phyloP scores from a whole-genome alignment of 2,797 vertebrate species.

The Lerista edwardsae region DNA sequence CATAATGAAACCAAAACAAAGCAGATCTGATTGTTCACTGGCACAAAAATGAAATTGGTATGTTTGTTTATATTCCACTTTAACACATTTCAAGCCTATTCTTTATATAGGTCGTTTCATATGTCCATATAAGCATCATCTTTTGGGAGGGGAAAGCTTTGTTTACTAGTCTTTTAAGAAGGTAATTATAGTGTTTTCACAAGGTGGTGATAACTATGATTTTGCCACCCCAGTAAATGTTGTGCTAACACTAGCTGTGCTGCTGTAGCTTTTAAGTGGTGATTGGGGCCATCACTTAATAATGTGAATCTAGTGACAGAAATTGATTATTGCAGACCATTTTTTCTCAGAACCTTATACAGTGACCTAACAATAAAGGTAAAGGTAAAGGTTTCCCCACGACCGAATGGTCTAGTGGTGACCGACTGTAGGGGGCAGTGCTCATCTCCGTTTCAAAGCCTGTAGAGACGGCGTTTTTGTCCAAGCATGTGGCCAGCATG shows the following conservation, averaged over 20 bases:
- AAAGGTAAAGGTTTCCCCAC: too few relatives aligned
- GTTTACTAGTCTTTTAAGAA: neutral
- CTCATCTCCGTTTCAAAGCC: too few relatives aligned
- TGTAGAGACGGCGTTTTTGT: too few relatives aligned
- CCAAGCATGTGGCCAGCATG: too few relatives aligned
- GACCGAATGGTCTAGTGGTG: too few relatives aligned
- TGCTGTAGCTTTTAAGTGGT: neutral
- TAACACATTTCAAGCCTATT: neutral
- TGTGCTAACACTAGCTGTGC: neutral
- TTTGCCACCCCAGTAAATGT: neutral
- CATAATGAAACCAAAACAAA: constrained; percentile 2
- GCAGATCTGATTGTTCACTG: constrained; percentile 9
- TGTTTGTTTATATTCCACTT: neutral
- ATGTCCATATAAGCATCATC: neutral
- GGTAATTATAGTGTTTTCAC: neutral
- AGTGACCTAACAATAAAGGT: neutral
- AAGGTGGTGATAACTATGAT: neutral
- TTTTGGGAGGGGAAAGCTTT: constrained; percentile 1
- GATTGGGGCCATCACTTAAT: neutral
- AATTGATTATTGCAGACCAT: neutral
- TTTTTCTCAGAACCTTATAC: neutral
- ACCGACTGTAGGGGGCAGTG: too few relatives aligned
- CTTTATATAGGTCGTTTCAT: neutral
- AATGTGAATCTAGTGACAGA: neutral
- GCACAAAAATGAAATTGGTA: neutral